A percentile compares a stretch with the other conserved stretches of the same genome.
These are phyloP conservation scores for Ennomos quercinarius DNA, from an alignment of 2,888 invertebrate species.

Conservation along the genomic window DNA sequence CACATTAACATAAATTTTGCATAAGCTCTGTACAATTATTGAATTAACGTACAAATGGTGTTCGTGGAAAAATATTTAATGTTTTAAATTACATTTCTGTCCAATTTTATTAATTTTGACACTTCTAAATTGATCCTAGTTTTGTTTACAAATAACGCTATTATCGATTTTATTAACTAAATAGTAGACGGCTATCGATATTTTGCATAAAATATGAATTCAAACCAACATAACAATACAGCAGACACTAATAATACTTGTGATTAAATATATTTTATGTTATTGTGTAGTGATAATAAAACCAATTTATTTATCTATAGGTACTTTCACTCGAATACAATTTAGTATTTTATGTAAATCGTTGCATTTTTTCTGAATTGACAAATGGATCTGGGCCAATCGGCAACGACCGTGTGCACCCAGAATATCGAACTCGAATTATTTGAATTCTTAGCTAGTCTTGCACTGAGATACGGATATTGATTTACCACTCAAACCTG, in stretches of 20 bases:
- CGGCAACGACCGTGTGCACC: too few species aligned
- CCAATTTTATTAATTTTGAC: slow-evolving; percentile 41
- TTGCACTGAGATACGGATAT: too few species aligned
- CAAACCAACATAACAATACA: slow-evolving; percentile 5
- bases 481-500: too few species aligned
- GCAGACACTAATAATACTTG: slow-evolving; percentile 1
- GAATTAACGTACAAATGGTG: slow-evolving; percentile 22
- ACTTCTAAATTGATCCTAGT: slow-evolving; percentile 31
- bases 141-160: slow-evolving; percentile 18
- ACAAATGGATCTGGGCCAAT: too few species aligned
- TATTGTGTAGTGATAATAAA: slow-evolving; percentile 1
- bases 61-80: slow-evolving; percentile 23
- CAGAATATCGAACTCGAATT: too few species aligned
- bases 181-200: slow-evolving; percentile 1
- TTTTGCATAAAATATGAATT: slow-evolving; percentile 24
- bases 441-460: too few species aligned
- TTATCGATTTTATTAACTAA: slow-evolving; percentile 24
- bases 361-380: too few species aligned
- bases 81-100: slow-evolving; percentile 33
- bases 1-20: slow-evolving; percentile 13
- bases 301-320: background rate
- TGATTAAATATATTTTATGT: slow-evolving; percentile 5
- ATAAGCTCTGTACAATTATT: slow-evolving; percentile 7
- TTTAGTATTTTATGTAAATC: background rate
- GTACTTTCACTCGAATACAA: background rate